Conservation (phyloP, 2,113 vertebrate species). For the Macroglossus sobrinus region DNA sequence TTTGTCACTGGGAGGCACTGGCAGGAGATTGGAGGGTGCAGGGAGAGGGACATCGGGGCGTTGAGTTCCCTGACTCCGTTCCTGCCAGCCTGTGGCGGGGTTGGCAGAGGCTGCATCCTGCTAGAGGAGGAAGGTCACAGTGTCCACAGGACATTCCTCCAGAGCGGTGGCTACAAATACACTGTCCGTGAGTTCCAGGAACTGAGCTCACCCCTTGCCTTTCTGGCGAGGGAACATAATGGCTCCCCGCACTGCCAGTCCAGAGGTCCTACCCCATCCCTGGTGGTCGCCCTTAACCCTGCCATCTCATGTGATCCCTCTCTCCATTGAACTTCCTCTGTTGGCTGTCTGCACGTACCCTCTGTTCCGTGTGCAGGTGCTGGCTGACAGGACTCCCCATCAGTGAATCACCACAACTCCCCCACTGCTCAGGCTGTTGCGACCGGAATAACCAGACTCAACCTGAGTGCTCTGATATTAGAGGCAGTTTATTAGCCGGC, state of each 20-base stretch:
- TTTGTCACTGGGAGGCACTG: too few relatives aligned
- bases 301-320: not conserved
- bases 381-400: not conserved
- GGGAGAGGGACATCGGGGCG: not conserved
- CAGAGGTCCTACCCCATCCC: not conserved
- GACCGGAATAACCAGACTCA: too few relatives aligned
- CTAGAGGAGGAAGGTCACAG: not conserved
- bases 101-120: not conserved
- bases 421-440: not conserved
- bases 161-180: fast-evolving
- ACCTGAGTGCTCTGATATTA: too few relatives aligned
- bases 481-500: too few relatives aligned
- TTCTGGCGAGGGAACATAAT: fast-evolving
- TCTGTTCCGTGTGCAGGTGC: not conserved
- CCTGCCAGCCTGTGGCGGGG: not conserved
- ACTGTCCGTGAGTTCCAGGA: not conserved
- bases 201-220: not conserved
- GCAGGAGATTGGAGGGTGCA: fast-evolving
- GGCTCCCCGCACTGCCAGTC: not conserved
- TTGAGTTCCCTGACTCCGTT: too few relatives aligned
- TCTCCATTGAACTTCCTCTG: not conserved
- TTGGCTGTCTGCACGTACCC: not conserved
- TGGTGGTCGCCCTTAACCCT: not conserved
- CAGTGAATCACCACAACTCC: not conserved
- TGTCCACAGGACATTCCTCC: not conserved